Base-by-base conservation (phyloP, 1,140 invertebrate species). In the Halictus rubicundus region DNA sequence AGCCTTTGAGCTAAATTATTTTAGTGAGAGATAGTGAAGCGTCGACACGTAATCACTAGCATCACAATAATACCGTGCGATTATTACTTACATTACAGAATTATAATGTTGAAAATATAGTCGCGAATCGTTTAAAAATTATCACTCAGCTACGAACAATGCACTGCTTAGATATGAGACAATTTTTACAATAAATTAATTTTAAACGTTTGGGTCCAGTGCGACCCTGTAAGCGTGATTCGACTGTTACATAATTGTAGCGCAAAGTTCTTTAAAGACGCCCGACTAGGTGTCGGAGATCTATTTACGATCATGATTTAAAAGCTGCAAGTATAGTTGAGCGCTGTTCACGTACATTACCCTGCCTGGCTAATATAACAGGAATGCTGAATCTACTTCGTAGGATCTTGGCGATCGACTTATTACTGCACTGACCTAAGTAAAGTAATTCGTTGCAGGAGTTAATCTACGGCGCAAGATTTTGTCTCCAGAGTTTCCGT, bases 1-100 rank as follows among this genome's bases (percentile, higher is more conserved):
- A 25, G 8, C 46, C 21, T 54, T 65, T 12, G 2, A 57, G 21
- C 64, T 42, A 21, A 37, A 74, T 74, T 74, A 73, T 42, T 60
- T 25, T 19, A 23, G 21, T 32, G 25, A 63, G 46, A 37, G 25
- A 46, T 39, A 12, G 25, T 12, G 10, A 39, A 66, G 9, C 25
- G 39, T 42, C 42, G 12, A 46, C 42, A 14, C 42, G 42, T 46
- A 46, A 42, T 42, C 10, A 42, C 10, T 9, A 12, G 42, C 9
- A 46, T 46, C 42, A 12, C 42, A n/a, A 19, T 2, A 74, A 19
- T 52, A 19, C 3, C 3, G 49, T 52, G 6, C 1, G 1, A 46
- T 10, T 1, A 52, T 52, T 19, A 16, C 14, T 52, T 52, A n/a
- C 5, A 19, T 52, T 16, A 16, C 1, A 19, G 16, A 52, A 16